These are phyloP conservation scores for Eristalinus sepulchralis DNA, from an alignment of 2,888 invertebrate genomes.

Conservation along the genomic window DNA sequence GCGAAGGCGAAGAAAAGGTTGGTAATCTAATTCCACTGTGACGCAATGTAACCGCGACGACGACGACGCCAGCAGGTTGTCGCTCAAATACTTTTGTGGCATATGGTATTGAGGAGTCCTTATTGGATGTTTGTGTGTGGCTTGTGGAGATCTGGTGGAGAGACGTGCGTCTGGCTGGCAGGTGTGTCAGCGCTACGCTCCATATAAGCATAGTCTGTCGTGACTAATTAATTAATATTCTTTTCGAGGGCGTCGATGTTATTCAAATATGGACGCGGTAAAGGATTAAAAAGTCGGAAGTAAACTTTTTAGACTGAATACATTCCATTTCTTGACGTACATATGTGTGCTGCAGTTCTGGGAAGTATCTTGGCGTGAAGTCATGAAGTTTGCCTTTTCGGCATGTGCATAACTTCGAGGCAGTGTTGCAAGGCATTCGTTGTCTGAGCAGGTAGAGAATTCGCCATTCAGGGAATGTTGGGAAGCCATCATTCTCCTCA, in stretches of 20 bases:
- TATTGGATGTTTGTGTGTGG: background rate
- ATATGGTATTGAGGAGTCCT: background rate
- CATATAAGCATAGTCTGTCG: background rate
- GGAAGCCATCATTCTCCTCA: too few relatives aligned
- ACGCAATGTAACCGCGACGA: background rate
- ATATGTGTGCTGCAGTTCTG: too few relatives aligned
- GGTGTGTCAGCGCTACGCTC: slow-evolving; percentile 1
- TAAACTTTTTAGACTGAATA: background rate
- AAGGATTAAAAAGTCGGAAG: slow-evolving; percentile 1
- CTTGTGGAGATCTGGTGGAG: background rate
- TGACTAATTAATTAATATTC: slow-evolving; percentile 20
- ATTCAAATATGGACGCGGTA: background rate
- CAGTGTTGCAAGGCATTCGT: too few relatives aligned
- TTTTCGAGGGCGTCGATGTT: background rate
- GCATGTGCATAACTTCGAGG: too few relatives aligned
- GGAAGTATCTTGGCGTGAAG: too few relatives aligned
- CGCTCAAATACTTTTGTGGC: background rate
- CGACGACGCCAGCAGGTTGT: background rate
- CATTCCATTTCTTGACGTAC: background rate
- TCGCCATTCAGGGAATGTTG: too few relatives aligned
- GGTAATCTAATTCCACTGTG: slow-evolving; percentile 18
- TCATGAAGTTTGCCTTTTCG: too few relatives aligned
- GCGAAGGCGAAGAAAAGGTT: slow-evolving; percentile 1
- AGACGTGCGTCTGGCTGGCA: background rate
- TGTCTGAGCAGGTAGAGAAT: too few relatives aligned